Conservation (phyloP, 30 jellyfish, hydroid and myxozoan species). For the Pseudorhiza aurosa region DNA sequence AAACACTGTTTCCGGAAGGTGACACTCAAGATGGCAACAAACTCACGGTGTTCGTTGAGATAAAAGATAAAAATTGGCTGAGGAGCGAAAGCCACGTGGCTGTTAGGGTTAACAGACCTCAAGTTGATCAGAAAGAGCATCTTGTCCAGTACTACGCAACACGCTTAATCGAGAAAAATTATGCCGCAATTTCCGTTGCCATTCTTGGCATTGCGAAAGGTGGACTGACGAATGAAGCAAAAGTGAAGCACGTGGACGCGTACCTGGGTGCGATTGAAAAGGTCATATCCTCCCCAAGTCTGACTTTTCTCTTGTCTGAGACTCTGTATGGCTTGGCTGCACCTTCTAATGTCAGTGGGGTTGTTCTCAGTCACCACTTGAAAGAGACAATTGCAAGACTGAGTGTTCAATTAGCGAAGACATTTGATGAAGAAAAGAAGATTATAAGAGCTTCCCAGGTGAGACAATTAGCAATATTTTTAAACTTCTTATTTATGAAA, state of each 20-base stretch:
- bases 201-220: slow-evolving; percentile 18
- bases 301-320: slow-evolving; percentile 14
- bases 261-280: slow-evolving; percentile 19
- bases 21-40: slow-evolving; percentile 6
- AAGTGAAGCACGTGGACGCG: background rate
- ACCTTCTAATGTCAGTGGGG: background rate
- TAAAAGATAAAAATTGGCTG: slow-evolving; percentile 26
- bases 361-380: background rate
- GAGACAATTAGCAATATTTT: background rate
- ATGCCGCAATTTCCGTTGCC: slow-evolving; percentile 22
- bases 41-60: slow-evolving; percentile 28
- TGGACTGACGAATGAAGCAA: slow-evolving; percentile 12
- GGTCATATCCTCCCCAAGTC: background rate
- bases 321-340: slow-evolving; percentile 4
- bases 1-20: slow-evolving; percentile 31
- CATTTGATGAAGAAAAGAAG: background rate
- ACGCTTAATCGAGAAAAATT: background rate
- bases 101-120: background rate
- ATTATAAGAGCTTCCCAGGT: background rate
- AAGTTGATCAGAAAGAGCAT: background rate
- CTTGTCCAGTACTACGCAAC: background rate
- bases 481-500: background rate
- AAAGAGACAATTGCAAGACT: slow-evolving; percentile 6
- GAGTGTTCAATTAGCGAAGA: background rate
- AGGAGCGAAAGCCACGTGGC: slow-evolving; percentile 4